A percentile compares a stretch with the other conserved stretches of the same genome.
phyloP scores from a whole-genome alignment of 1,140 invertebrate genomes.

The Sycophila sp. region DNA sequence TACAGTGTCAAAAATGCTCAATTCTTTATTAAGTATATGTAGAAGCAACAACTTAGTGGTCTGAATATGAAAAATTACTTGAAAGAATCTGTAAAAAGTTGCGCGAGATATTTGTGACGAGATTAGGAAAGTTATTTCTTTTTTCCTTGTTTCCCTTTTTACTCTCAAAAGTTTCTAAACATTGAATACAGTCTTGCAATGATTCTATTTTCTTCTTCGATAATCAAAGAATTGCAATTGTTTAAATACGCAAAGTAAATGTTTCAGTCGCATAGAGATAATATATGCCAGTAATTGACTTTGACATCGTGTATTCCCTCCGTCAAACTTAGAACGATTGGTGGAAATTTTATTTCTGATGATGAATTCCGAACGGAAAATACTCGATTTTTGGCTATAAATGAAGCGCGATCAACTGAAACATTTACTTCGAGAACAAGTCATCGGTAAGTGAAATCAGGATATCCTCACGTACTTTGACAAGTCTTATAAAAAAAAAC shows the following conservation, averaged over 20 bases:
- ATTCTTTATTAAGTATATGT: slow-evolving; percentile 13
- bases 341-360: too few species aligned
- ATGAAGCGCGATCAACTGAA: slow-evolving; percentile 10
- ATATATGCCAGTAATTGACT: slow-evolving; percentile 21
- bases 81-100: slow-evolving; percentile 33
- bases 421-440: slow-evolving; percentile 16
- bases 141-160: slow-evolving; percentile 20
- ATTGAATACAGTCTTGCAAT: slow-evolving; percentile 36
- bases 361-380: too few species aligned
- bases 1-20: slow-evolving; percentile 28
- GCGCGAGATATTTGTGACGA: slow-evolving; percentile 34
- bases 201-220: slow-evolving; percentile 17
- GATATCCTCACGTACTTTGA: slow-evolving; percentile 6
- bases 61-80: slow-evolving; percentile 23
- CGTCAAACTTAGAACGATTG: not conserved
- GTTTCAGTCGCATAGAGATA: slow-evolving; percentile 13
- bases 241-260: slow-evolving; percentile 22
- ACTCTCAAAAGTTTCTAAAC: slow-evolving; percentile 24
- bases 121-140: slow-evolving; percentile 33
- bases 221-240: slow-evolving; percentile 28
- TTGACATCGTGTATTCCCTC: not conserved
- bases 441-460: slow-evolving; percentile 18
- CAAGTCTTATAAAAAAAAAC: slow-evolving; percentile 23
- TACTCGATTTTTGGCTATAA: not conserved
- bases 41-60: slow-evolving; percentile 25